Evolutionary conservation across 2,113 vertebrate genomes (phyloP).

Genomic region (Lontra canadensis): DNA sequence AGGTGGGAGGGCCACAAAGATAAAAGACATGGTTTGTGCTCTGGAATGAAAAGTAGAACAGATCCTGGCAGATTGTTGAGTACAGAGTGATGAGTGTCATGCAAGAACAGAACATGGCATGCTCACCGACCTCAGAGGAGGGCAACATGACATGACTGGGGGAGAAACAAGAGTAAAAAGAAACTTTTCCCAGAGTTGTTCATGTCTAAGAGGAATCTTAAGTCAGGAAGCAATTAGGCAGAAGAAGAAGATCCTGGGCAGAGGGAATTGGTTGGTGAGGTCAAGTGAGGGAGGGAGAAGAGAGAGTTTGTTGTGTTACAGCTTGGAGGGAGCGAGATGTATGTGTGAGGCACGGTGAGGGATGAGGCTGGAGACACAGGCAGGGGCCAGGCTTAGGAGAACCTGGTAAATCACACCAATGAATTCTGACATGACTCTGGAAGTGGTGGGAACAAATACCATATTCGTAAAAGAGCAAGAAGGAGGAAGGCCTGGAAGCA

Average conservation of each 20-base stretch:
- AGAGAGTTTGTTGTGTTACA: neutral
- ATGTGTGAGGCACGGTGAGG: neutral
- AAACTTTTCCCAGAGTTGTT: neutral
- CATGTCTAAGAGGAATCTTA: neutral
- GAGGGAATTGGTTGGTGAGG: neutral
- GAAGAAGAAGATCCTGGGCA: neutral
- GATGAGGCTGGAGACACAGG: neutral
- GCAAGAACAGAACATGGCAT: neutral
- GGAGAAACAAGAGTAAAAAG: neutral
- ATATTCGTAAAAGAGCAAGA: neutral
- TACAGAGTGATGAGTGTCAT: neutral
- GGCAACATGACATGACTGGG: accelerated
- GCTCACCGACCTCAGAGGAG: neutral
- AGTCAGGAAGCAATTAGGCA: neutral
- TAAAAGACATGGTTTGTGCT: neutral
- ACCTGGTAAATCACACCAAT: neutral
- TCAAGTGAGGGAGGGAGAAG: neutral
- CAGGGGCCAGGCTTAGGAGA: too few species aligned
- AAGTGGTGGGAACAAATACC: accelerated
- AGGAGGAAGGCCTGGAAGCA: neutral
- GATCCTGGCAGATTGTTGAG: accelerated
- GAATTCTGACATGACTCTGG: neutral
- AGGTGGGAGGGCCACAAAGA: neutral
- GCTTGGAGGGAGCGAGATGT: neutral
- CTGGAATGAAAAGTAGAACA: neutral